These are phyloP conservation scores for Deroplatys truncata DNA, from an alignment of 2,888 invertebrate genomes.

Conservation along the genomic window DNA sequence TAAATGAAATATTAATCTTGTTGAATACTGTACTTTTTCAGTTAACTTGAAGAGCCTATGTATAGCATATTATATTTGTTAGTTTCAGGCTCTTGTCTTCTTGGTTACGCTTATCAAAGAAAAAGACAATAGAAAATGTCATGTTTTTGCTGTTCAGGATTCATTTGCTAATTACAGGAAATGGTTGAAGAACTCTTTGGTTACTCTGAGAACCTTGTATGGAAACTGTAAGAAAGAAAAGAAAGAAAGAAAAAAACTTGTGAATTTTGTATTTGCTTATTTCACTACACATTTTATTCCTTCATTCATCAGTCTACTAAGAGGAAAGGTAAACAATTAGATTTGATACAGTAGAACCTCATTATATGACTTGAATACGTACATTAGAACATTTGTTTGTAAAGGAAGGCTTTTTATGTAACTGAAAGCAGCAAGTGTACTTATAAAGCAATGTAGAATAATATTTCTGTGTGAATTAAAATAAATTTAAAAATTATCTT, in stretches of 20 bases:
- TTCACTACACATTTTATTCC: background rate
- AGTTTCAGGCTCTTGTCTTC: background rate
- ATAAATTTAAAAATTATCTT: too few species aligned
- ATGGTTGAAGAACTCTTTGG: background rate
- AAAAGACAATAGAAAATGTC: background rate
- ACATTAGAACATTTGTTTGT: too few species aligned
- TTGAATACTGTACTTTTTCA: background rate
- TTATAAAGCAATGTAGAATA: background rate
- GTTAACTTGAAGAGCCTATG: background rate
- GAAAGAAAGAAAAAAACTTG: background rate
- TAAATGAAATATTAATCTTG: conserved; percentile 3
- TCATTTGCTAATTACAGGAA: conserved; percentile 11
- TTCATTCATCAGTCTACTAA: background rate
- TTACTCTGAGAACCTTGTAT: background rate
- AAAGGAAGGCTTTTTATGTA: background rate
- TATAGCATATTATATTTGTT: background rate
- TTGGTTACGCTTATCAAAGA: background rate
- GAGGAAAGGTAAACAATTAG: background rate
- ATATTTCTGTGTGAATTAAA: background rate
- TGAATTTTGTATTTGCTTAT: background rate
- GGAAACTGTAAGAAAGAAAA: background rate
- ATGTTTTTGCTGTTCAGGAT: background rate
- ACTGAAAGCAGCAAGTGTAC: background rate
- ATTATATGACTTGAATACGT: background rate
- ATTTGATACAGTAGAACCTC: background rate